A percentile compares a stretch with the other conserved stretches of the same genome.
Evolutionary conservation across 2,113 vertebrate species (phyloP).

Genomic region (Phaethon lepturus): DNA sequence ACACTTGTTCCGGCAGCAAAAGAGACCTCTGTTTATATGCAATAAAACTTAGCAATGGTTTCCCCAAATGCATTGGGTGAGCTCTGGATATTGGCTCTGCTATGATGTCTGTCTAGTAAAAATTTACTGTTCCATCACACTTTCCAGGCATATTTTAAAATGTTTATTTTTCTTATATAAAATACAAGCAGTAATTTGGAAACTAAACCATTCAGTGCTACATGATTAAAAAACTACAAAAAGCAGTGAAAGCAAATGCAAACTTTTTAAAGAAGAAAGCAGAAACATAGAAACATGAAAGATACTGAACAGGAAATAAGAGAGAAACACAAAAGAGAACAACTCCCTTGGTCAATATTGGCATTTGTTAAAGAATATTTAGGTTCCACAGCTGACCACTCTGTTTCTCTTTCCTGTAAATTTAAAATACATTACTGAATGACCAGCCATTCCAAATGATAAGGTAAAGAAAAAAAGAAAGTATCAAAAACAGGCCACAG

Average conservation of each 20-base stretch:
- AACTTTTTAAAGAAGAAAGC: not conserved
- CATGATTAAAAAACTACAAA: not conserved
- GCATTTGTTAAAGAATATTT: not conserved
- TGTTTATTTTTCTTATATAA: not conserved
- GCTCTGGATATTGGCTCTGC: not conserved
- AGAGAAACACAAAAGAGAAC: not conserved
- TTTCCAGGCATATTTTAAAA: not conserved
- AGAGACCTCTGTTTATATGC: not conserved
- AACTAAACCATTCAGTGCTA: not conserved
- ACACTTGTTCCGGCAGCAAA: not conserved
- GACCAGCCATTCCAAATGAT: not conserved
- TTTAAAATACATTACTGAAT: not conserved
- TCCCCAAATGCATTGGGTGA: not conserved
- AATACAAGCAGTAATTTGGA: not conserved
- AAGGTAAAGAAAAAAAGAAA: not conserved
- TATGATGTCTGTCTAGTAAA: not conserved
- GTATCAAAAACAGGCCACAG: not conserved
- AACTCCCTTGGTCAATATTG: not conserved
- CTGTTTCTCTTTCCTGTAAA: not conserved
- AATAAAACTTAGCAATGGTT: not conserved
- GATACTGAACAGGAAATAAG: not conserved
- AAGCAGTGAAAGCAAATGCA: not conserved
- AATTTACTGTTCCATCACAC: not conserved
- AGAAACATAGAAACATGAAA: not conserved
- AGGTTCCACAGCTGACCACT: not conserved